These are phyloP conservation scores for Rhynchonycteris naso DNA, from an alignment of 2,797 vertebrate species.

Conservation along the genomic window DNA sequence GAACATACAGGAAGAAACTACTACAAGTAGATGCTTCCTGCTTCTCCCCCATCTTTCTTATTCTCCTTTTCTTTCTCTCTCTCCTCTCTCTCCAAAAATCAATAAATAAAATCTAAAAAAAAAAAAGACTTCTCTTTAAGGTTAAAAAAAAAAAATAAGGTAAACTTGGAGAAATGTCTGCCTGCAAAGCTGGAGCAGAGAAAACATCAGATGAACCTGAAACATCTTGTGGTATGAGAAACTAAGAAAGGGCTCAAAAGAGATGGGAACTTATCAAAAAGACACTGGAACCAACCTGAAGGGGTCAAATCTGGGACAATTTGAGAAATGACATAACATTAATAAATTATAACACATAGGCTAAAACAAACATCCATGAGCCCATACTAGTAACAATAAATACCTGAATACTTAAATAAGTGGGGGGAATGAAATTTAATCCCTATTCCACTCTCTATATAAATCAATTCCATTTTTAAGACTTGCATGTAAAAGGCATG, in stretches of 20 bases:
- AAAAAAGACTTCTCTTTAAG: not conserved
- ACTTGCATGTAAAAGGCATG: not conserved
- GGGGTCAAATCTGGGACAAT: not conserved
- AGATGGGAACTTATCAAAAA: not conserved
- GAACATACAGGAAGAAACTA: no score
- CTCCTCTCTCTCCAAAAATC: no score
- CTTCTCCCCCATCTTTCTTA: no score
- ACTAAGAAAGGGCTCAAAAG: not conserved
- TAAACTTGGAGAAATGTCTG: not conserved
- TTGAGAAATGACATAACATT: not conserved
- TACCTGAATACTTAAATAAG: not conserved
- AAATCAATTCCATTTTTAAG: conserved; percentile 21
- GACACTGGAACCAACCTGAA: not conserved
- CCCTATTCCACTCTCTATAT: not conserved
- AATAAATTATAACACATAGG: not conserved
- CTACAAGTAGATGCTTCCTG: no score
- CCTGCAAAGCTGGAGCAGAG: not conserved
- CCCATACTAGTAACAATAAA: conserved; percentile 3
- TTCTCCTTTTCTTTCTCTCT: no score
- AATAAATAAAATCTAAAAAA: not conserved
- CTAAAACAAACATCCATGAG: not conserved
- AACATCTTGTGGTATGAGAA: not conserved
- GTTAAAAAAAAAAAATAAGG: not conserved
- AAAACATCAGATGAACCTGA: not conserved
- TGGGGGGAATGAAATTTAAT: not conserved